Base-by-base conservation (phyloP, 2,888 invertebrate species). In the Nineta flava region DNA sequence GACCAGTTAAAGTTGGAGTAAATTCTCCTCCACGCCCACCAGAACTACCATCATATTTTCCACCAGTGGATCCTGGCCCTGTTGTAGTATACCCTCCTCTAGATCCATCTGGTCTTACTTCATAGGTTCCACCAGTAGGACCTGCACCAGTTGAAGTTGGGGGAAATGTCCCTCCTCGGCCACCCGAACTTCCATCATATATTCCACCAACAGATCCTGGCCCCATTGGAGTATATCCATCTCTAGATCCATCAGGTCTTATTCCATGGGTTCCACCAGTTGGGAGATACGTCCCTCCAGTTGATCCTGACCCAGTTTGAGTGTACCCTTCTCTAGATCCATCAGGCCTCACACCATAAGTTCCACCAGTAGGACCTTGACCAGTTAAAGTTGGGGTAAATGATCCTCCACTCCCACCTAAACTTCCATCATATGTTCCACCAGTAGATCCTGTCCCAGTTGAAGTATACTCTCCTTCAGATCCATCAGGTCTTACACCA, bases 341-440 rank as follows among this genome's bases (percentile, higher is more conserved):
- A 26, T 26, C 26, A 7, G 26, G 26, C 7, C 26, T 26, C 7
- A 26, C 83, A 2, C 87, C 86, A 56, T 82, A 79, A 59, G 78
- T 77, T 50, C 81, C 81, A 7, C 85, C 87, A 43, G 75, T 74
- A 1, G 83, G 77, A 68, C 81, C 76, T 2, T 72, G 69, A 59
- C 79, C 79, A 2, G 85, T 83, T 44, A 82, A 81, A 61, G 83
- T 77, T 56, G 78, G 79, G 26, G 74, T 77, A 52, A 86, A 86
- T 38, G 78, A 80, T 65, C 84, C 83, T 6, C 87, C 87, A 61
- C 82, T 85, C 9, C 88, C 88, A 54, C 84, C 83, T 61, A 88
- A 88, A 1, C 85, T 79, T 12, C 87, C 87, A 19, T 77, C 73
- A 1, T 84, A 19, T 19, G 5, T 19, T 19, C 19, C 19, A 4